Conservation (phyloP, 2,113 vertebrate genomes). For the Megaceryle maxima region DNA sequence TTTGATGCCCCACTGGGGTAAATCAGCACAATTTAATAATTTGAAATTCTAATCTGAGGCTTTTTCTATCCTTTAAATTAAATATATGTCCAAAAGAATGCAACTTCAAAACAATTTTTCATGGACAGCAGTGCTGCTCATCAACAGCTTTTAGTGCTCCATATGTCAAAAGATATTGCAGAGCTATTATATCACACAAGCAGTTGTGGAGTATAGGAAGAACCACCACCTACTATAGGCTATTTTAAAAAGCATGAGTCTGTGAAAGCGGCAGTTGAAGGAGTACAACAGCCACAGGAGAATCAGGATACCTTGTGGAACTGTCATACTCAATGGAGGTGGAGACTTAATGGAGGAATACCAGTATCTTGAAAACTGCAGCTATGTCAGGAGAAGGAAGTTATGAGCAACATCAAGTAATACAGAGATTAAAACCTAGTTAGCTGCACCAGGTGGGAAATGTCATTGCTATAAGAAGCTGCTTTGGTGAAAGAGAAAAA, state of each 20-base stretch:
- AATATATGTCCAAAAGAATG: neutral
- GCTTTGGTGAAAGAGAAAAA: neutral
- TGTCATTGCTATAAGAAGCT: neutral
- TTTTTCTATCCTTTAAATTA: neutral
- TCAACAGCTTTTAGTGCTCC: neutral
- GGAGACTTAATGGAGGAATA: neutral
- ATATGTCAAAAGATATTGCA: neutral
- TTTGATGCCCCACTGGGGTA: neutral
- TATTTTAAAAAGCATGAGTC: neutral
- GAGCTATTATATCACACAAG: neutral
- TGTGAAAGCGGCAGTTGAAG: neutral
- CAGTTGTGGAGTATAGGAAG: neutral
- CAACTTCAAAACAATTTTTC: neutral
- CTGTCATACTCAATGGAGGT: neutral
- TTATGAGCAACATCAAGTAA: neutral
- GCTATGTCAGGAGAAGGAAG: neutral
- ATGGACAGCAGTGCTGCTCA: neutral
- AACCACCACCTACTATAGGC: neutral
- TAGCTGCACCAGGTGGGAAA: neutral
- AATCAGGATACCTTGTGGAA: neutral
- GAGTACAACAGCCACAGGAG: neutral
- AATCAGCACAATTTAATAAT: neutral
- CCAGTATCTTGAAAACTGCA: neutral
- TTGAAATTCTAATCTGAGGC: neutral
- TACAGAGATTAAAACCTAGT: neutral